Evolutionary conservation across 2,888 invertebrate genomes (phyloP), one percentile per base, ranked within the genome.

Genomic region (Lasiommata megera): DNA sequence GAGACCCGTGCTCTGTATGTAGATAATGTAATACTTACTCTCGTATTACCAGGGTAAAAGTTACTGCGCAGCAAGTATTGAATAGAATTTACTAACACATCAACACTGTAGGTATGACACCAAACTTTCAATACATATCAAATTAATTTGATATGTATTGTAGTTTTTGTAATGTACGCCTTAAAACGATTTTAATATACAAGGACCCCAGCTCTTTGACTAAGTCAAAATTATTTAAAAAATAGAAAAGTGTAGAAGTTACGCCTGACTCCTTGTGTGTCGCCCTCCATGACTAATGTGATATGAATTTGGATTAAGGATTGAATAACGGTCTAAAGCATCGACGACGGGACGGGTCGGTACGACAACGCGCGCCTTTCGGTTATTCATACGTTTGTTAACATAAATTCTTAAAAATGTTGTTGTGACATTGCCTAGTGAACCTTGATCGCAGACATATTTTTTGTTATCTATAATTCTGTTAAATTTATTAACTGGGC

Each of bases 161-260:
- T n/a, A n/a, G n/a, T n/a, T n/a, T n/a, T n/a, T n/a, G n/a, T n/a
- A n/a, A n/a, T n/a, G n/a, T n/a, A n/a, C n/a, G n/a, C n/a, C n/a
- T n/a, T n/a, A n/a, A n/a, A n/a, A 23, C 3, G 23, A 23, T 23
- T 23, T 23, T 23, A n/a, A n/a, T n/a, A n/a, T n/a, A n/a, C n/a
- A n/a, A n/a, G n/a, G 23, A 23, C 2, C 23, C 23, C 23, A 43
- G n/a, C 41, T 43, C 41, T 12, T 28, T 23, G 41, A 23, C 41
- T 43, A 23, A 76, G 79, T 78, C 72, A 71, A 73, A 75, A 69
- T 77, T 86, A 84, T 82, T 84, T 76, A 79, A 77, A 23, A 80
- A 83, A 84, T 78, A 77, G 76, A 80, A 82, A 77, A 77, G 76
- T 76, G 70, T 76, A 74, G 70, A 73, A 77, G 74, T 71, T 67